A percentile compares a stretch with the other conserved stretches of the same genome.
Conservation (phyloP, 2,888 invertebrate species). For the Laspeyria flexula region DNA sequence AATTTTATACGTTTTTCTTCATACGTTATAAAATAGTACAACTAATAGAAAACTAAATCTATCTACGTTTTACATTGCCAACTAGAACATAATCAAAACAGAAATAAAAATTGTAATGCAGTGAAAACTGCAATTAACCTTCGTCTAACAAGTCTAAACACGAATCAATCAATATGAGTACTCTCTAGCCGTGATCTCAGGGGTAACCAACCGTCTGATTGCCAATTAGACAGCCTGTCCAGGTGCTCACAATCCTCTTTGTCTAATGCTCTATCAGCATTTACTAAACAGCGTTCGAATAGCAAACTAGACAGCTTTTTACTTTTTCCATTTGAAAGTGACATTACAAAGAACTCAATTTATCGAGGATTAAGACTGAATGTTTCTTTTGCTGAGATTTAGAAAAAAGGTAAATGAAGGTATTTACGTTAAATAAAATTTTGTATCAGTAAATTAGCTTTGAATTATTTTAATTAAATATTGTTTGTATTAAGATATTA, state of each 20-base stretch:
- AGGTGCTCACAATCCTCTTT: constrained; percentile 57
- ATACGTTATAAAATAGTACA: too few relatives aligned
- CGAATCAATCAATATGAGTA: constrained; percentile 20
- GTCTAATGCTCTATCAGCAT: constrained; percentile 56
- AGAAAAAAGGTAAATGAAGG: not conserved
- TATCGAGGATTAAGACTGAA: constrained; percentile 52
- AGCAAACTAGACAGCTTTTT: constrained; percentile 36
- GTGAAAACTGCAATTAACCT: too few relatives aligned
- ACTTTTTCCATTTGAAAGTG: constrained; percentile 39
- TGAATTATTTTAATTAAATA: too few relatives aligned
- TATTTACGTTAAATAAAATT: not conserved
- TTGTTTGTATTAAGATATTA: too few relatives aligned
- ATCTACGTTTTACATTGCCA: too few relatives aligned
- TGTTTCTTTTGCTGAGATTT: constrained; percentile 6
- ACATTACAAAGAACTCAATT: constrained; percentile 56
- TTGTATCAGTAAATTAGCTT: not conserved
- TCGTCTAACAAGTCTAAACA: constrained; percentile 9
- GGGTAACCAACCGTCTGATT: constrained; percentile 63
- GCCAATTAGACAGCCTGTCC: constrained; percentile 59
- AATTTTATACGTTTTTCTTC: too few relatives aligned
- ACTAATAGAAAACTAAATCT: too few relatives aligned
- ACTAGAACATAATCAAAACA: too few relatives aligned
- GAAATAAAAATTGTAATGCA: too few relatives aligned
- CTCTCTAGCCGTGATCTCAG: constrained; percentile 27
- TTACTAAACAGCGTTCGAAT: constrained; percentile 49